Percentiles rank a stretch among this genome's conserved stretches.
These are phyloP conservation scores for Orycteropus afer DNA, from an alignment of 2,113 vertebrate genomes.

Conservation along the genomic window DNA sequence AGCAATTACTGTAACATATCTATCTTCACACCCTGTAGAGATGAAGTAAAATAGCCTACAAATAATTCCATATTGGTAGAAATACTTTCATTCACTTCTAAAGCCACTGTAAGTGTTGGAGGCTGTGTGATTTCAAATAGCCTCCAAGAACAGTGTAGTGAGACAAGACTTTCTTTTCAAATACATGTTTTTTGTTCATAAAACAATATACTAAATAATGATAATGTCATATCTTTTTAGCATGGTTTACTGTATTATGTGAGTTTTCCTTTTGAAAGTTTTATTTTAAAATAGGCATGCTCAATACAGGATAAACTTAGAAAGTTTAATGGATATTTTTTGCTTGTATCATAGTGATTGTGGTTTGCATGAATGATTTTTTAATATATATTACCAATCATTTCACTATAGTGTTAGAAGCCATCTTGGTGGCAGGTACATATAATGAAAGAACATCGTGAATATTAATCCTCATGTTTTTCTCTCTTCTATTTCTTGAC, in stretches of 20 bases:
- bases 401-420: not conserved
- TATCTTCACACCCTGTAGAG: not conserved
- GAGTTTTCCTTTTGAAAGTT: conserved; percentile 85
- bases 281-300: conserved; percentile 92
- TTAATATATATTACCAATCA: not conserved
- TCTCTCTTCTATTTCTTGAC: not conserved
- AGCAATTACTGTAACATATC: not conserved
- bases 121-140: not conserved
- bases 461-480: not conserved
- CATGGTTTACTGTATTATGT: conserved; percentile 66
- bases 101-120: not conserved
- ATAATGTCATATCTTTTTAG: not conserved
- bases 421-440: not conserved
- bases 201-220: not conserved
- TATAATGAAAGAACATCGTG: not conserved
- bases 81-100: not conserved
- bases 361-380: not conserved
- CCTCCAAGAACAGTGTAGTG: not conserved
- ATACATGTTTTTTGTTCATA: not conserved
- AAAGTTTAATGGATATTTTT: conserved; percentile 91
- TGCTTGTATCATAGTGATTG: conserved; percentile 85
- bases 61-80: not conserved
- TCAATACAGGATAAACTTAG: conserved; percentile 86
- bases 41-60: not conserved
- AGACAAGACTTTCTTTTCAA: not conserved